These are phyloP conservation scores for Odontothrips loti DNA, from an alignment of 2,888 invertebrate species.

Conservation along the genomic window DNA sequence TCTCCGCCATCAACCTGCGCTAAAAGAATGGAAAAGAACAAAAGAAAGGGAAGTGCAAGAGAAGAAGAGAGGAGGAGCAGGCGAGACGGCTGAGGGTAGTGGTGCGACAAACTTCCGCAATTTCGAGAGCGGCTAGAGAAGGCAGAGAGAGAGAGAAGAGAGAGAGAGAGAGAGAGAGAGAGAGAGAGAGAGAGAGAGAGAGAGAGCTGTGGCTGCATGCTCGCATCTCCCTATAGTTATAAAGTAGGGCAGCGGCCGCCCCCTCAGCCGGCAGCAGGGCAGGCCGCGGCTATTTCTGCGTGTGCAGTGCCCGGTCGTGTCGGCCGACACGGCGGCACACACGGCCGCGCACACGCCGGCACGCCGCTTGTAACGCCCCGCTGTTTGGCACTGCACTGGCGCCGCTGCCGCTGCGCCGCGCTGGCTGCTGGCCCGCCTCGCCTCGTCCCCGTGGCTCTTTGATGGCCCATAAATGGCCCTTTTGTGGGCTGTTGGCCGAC, in stretches of 20 bases:
- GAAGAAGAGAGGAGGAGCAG: not conserved
- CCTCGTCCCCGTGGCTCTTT: not conserved
- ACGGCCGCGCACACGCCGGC: not conserved
- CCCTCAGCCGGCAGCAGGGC: not conserved
- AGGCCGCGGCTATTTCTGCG: not conserved
- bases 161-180: too few relatives aligned
- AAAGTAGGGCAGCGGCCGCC: not conserved
- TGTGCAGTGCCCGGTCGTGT: too few relatives aligned
- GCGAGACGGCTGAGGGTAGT: not conserved
- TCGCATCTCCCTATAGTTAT: not conserved
- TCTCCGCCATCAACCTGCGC: not conserved
- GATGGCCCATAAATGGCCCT: slow-evolving; percentile 13
- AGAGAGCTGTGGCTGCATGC: not conserved
- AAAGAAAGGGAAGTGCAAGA: not conserved
- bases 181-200: too few relatives aligned
- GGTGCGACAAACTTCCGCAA: slow-evolving; percentile 12
- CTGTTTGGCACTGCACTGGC: too few relatives aligned
- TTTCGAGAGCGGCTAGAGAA: not conserved
- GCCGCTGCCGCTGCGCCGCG: not conserved
- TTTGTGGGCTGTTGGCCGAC: not conserved
- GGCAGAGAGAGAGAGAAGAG: too few relatives aligned
- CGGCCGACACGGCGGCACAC: not conserved
- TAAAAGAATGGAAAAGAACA: not conserved
- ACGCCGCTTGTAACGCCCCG: not conserved
- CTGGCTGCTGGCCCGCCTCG: not conserved